These are phyloP conservation scores for Sarcophilus harrisii DNA, from an alignment of 2,797 vertebrate genomes.

Conservation along the genomic window DNA sequence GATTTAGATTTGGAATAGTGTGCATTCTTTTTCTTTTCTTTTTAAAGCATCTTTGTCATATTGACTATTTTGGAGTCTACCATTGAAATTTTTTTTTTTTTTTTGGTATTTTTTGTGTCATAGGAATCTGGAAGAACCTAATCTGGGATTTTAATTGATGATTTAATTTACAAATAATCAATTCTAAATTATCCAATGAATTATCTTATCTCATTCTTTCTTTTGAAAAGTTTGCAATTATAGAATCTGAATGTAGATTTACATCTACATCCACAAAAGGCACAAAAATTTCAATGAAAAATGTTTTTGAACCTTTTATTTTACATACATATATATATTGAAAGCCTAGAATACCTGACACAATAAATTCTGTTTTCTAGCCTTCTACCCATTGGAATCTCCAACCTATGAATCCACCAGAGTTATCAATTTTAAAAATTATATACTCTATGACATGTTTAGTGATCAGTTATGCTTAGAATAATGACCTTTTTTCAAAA, in stretches of 20 bases:
- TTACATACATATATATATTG: neutral
- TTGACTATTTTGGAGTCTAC: neutral
- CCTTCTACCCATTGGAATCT: conserved; percentile 3
- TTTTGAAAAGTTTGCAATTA: neutral
- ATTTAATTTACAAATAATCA: conserved; percentile 29
- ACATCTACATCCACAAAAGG: conserved; percentile 18
- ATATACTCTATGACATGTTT: neutral
- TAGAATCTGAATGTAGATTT: conserved; percentile 20
- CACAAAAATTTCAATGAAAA: conserved; percentile 8
- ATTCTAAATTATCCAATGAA: too few species aligned
- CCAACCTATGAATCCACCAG: neutral
- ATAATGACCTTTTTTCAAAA: neutral
- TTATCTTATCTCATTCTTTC: neutral
- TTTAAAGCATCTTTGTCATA: neutral
- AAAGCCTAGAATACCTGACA: neutral
- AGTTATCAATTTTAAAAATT: neutral
- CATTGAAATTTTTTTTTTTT: neutral
- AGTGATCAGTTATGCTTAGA: neutral
- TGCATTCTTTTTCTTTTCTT: neutral
- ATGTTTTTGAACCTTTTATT: neutral
- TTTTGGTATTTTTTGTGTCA: conserved; percentile 35
- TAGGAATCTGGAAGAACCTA: neutral
- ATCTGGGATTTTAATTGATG: conserved; percentile 5
- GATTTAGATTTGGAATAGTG: neutral
- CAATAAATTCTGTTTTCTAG: neutral